Base-by-base conservation (phyloP, 2,888 invertebrate genomes). In the Teinopalpus imperialis region DNA sequence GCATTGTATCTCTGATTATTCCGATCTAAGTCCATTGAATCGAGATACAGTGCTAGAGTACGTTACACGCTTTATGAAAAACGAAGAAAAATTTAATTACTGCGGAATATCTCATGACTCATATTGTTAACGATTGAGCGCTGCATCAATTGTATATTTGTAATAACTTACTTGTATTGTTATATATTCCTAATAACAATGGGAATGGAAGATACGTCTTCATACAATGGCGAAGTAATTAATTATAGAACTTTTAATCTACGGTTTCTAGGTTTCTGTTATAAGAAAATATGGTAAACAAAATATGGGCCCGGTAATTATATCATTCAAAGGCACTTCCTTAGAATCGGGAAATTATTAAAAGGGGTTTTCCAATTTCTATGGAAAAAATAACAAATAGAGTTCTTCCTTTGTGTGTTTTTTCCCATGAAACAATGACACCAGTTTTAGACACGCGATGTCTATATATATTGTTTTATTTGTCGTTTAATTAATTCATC, bases 1-100 rank as follows among this genome's bases (percentile, higher is more conserved):
- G 75, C 79, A 81, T 86, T 85, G 82, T 82, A 79, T 78, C 73
- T 77, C 66, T 72, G 77, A 83, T 83, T 82, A 83, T 83, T 80
- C 75, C 67, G 79, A 85, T 81, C 80, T 81, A 80, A 74, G 68
- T 64, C 74, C 69, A 80, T 79, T 80, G 72, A 81, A 82, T 77
- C 65, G 59, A 78, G 78, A 82, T 82, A 82, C 68, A 77, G 68
- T 66, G 66, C 73, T 74, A 65, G 64, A 69, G 67, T 78, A 69
- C 75, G 65, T 69, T 66, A 59, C 52, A 51, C 46, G 55, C 46
- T 54, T 54, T 59, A 58, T 61, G 59, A 68, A 69, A 69, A 69
- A 61, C 56, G 50, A 64, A 64, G 57, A 54, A 57, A 62, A 58
- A 59, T 52, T 44, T 39, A 51, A 42, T 45, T 40, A 45, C 40